Evolutionary conservation across 2,888 invertebrate species (phyloP), one percentile per base, ranked within the genome.

Genomic region (Cataglyphis altisquamis): DNA sequence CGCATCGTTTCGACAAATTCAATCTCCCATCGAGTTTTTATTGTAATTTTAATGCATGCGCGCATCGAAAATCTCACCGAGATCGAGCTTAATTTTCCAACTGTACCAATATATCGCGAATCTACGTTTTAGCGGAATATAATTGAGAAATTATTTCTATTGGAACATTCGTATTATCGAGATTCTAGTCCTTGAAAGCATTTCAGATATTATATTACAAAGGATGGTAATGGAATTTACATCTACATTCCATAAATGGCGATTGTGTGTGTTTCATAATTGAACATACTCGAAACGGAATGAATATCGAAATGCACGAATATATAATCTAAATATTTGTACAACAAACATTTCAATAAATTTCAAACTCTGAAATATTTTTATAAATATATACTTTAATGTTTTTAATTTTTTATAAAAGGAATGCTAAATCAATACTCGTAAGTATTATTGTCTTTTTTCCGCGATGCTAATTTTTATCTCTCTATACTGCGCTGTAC

Each of bases 171-270:
- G 8, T 3, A 32, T 36, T 48, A 55, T 72, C 52, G 29, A 62
- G 12, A 18, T 18, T 12, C 36, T 62, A 60, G 0, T 52, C 32
- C 32, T 45, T 9, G 18, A 10, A 60, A 72, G 78, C 78, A 70
- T 85, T 60, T 68, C 57, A n/a, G 36, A 21, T 36, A 64, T 36
- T 64, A 18, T 63, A 15, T 18, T 52, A 15, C 25, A 73, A 67
- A 75, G 48, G 78, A 86, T 75, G 55, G 57, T 60, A 18, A 5
- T 39, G 48, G 70, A 82, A 83, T 86, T 86, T 68, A 67, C 18
- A 57, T 32, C 57, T n/a, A 45, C 48, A 82, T 80, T 80, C 67
- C 55, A 29, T 25, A 36, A 18, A 70, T 21, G 32, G 64, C 12
- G 32, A 62, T 62, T 36, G 32, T 29, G 18, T 25, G 3, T 18